Evolutionary conservation across 2,888 invertebrate species (phyloP), one percentile per base, ranked within the genome.

Genomic region (Athalia cordata): DNA sequence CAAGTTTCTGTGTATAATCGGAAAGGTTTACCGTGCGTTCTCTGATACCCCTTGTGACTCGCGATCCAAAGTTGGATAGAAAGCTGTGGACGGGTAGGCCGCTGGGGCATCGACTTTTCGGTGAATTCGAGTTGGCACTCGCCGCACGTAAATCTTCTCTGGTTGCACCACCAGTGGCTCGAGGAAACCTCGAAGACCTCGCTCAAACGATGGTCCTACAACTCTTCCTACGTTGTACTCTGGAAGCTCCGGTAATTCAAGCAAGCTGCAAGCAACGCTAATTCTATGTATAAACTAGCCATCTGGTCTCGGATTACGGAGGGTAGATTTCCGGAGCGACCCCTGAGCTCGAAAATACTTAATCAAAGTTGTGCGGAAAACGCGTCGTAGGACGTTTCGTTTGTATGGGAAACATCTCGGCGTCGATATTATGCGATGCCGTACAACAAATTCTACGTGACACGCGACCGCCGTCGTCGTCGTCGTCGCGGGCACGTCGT

Each of bases 71-170:
- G 15, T 68, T 68, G 13, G 49, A 47, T 49, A n/a, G 47, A 55
- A 43, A 55, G 29, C 68, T 55, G 68, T 55, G 50, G 49, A 50
- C 9, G 9, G 64, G 7, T 3, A 13, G 66, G 49, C 49, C 29
- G 29, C 50, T 47, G 15, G 68, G 43, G 15, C 68, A 55, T 68
- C 11, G 29, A 68, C 52, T 68, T 29, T 3, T 6, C 43, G 29
- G 68, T 68, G 47, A 68, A 68, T 52, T 68, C 68, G n/a, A 52
- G 50, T 68, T 55, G 68, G 47, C 68, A 68, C 68, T 68, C 9
- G n/a, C 52, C 68, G 47, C 52, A 68, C 52, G 68, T 68, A 55
- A 68, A 68, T 68, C 45, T 50, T 52, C 50, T 47, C 65, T 66
- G 67, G 52, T 13, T 55, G 67, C 43, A 55, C 9, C 61, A 29